Evolutionary conservation across 2,113 vertebrate genomes (phyloP), one percentile per base, ranked within the genome.

Genomic region (Falco punctatus): DNA sequence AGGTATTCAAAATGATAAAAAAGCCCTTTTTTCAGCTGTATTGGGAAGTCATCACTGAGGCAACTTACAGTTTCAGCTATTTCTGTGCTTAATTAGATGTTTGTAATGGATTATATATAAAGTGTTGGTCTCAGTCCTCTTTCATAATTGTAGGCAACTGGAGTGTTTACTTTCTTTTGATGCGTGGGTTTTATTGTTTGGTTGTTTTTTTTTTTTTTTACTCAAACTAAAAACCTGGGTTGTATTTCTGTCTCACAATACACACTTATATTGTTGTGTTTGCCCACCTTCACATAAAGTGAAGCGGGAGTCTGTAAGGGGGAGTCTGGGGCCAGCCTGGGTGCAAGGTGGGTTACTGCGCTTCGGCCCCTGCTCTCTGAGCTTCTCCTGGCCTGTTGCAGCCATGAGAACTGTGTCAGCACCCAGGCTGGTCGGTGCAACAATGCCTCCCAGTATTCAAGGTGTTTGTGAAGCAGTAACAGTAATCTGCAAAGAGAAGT

Each of bases 261-360:
- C 7, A 1, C 59, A 8, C 0, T 3, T 59, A 3, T 2, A 3
- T 55, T 86, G 8, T 18, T 74, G 52, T 2, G 23, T 93, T 70
- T 87, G 46, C 38, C 3, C 20, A 21, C 42, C 24, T 58, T 62
- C 23, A 13, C 18, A 2, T 24, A 8, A 51, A 16, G 27, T 19
- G 28, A 15, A 84, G 35, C 21, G 5, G 17, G 9, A n/a, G 13
- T 32, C 48, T 80, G 32, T 32, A 57, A 24, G n/a, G 23, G 5
- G 27, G 64, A 46, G 52, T 5, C 12, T 57, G 58, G 13, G 33
- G 11, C 28, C 0, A 0, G 22, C 22, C 59, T 1, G 1, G 22
- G 22, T 40, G n/a, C 12, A 33, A 35, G 42, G n/a, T 5, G 5
- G 6, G 14, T 30, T 65, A 26, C 61, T 70, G 57, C 0, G 3